A percentile compares a stretch with the other conserved stretches of the same genome.
These are phyloP conservation scores for Phymorhynchus buccinoides DNA, from an alignment of 1,140 invertebrate genomes.

Conservation along the genomic window DNA sequence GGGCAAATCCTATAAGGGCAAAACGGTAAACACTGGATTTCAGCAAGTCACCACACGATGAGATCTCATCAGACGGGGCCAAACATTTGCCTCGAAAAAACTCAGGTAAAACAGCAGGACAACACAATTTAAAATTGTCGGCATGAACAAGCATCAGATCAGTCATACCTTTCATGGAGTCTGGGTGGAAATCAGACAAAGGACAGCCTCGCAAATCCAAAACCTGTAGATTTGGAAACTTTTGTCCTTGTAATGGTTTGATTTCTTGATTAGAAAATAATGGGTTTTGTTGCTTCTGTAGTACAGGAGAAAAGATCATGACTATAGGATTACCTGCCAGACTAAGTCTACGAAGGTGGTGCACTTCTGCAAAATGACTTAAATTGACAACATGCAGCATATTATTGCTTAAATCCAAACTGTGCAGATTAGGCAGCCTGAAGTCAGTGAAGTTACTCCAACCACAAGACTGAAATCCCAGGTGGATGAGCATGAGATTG, in stretches of 20 bases:
- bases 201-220: constrained; percentile 29
- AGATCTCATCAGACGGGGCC: constrained; percentile 50
- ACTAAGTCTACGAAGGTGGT: background rate
- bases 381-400: no score
- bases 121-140: constrained; percentile 52
- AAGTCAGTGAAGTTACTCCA: background rate
- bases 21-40: constrained; percentile 38
- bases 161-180: constrained; percentile 28
- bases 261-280: no score
- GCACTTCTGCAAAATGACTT: background rate
- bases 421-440: background rate
- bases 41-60: constrained; percentile 54
- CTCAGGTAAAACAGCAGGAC: constrained; percentile 29
- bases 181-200: constrained; percentile 31
- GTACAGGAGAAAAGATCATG: no score
- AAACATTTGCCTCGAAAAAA: constrained; percentile 33
- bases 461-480: background rate
- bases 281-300: no score
- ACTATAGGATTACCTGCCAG: constrained; percentile 7
- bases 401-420: background rate
- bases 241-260: no score
- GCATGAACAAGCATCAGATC: constrained; percentile 29
- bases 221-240: no score
- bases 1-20: constrained; percentile 48
- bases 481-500: background rate